These are phyloP conservation scores for Mellilla xanthometata DNA, from an alignment of 2,888 invertebrate genomes.

Conservation along the genomic window DNA sequence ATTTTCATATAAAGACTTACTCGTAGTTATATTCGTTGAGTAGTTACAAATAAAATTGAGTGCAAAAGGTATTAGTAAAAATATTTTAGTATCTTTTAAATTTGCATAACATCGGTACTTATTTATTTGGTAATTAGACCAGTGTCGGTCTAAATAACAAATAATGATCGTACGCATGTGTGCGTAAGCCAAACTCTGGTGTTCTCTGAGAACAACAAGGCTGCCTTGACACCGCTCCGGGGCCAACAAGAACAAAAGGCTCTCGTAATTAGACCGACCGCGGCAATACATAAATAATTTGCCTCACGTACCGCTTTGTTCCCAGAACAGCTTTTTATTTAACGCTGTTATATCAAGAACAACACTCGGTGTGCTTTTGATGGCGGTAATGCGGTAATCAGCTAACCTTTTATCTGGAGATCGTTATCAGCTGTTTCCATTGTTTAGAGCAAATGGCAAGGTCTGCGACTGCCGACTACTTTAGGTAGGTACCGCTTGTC, in stretches of 20 bases:
- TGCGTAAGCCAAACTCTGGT: not conserved
- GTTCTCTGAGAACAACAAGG: slow-evolving; percentile 5
- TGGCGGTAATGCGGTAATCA: slow-evolving; percentile 51
- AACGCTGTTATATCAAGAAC: slow-evolving; percentile 74
- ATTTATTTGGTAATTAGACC: too few relatives aligned
- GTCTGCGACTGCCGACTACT: not conserved
- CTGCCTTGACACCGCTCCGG: slow-evolving; percentile 30
- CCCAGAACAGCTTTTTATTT: slow-evolving; percentile 75
- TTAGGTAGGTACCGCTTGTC: too few relatives aligned
- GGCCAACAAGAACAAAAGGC: slow-evolving; percentile 74
- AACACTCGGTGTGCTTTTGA: slow-evolving; percentile 71
- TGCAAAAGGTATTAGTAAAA: too few relatives aligned
- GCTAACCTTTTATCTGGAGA: slow-evolving; percentile 59
- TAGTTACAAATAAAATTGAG: too few relatives aligned
- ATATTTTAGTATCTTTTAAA: too few relatives aligned
- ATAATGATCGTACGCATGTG: slow-evolving; percentile 3
- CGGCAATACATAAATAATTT: slow-evolving; percentile 81
- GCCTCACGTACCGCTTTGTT: slow-evolving; percentile 80
- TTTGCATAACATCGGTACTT: too few relatives aligned
- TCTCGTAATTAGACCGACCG: slow-evolving; percentile 78
- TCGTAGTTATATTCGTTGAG: too few relatives aligned
- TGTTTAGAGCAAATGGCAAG: not conserved
- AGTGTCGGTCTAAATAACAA: too few relatives aligned
- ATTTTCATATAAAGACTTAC: too few relatives aligned
- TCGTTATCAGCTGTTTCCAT: slow-evolving; percentile 30